Evolutionary conservation across 2,113 vertebrate species (phyloP).

Genomic region (Cervus canadensis): DNA sequence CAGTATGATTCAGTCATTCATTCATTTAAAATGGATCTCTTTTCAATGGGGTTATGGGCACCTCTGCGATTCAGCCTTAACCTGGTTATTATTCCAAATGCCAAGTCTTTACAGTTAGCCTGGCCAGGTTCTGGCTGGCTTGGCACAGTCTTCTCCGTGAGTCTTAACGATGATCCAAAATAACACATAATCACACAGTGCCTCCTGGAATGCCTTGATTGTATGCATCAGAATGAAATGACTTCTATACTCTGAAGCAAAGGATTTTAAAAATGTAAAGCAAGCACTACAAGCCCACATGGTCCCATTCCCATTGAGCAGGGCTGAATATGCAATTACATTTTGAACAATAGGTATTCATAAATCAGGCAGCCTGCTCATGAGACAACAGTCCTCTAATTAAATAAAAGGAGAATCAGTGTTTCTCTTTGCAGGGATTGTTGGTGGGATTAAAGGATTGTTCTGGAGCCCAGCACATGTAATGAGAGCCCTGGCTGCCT

Average conservation of each 20-base stretch:
- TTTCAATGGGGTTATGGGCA: not conserved
- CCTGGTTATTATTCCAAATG: not conserved
- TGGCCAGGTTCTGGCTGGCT: not conserved
- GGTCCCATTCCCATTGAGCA: conserved; percentile 69
- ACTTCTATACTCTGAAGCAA: conserved; percentile 39
- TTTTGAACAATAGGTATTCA: conserved; percentile 80
- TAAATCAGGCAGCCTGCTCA: conserved; percentile 71
- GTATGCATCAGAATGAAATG: not conserved
- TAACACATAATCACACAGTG: not conserved
- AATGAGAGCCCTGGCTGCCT: not conserved
- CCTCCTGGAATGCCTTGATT: not conserved
- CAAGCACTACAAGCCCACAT: conserved; percentile 39
- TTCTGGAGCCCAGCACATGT: conserved; percentile 28
- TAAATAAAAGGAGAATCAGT: conserved; percentile 75
- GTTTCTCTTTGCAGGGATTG: conserved; percentile 77
- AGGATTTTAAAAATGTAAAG: conserved; percentile 37
- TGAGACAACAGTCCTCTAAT: conserved; percentile 78
- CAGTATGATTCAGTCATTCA: not conserved
- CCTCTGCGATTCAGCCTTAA: not conserved
- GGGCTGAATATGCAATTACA: conserved; percentile 74
- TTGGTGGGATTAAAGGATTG: conserved; percentile 65
- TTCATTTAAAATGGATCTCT: not conserved
- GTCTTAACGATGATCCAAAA: not conserved
- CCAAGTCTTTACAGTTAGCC: not conserved
- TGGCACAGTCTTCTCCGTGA: not conserved